Percentiles rank a stretch among this genome's conserved stretches.
Evolutionary conservation across 2,888 invertebrate species (phyloP).

Genomic region (Zele albiditarsus): DNA sequence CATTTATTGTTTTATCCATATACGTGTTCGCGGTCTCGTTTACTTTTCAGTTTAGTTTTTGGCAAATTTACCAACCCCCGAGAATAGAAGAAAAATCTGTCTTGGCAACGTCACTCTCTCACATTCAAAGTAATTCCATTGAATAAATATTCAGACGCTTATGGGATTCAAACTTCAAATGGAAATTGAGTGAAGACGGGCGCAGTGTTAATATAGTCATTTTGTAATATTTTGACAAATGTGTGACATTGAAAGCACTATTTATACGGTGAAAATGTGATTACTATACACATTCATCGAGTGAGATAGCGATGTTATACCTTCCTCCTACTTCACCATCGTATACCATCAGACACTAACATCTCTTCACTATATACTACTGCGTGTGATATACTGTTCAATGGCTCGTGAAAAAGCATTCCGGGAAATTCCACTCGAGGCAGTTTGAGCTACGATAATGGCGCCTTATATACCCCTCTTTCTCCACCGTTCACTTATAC

Average conservation of each 20-base stretch:
- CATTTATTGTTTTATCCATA: background rate
- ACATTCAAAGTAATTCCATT: background rate
- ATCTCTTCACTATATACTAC: background rate
- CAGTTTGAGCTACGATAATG: slow-evolving; percentile 62
- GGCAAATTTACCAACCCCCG: background rate
- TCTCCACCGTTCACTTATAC: slow-evolving; percentile 13
- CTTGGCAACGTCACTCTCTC: too few species aligned
- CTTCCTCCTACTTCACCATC: background rate
- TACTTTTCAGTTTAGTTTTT: background rate
- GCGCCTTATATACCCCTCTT: slow-evolving; percentile 14
- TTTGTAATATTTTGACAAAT: background rate
- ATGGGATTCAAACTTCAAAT: background rate
- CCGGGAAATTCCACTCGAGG: slow-evolving; percentile 52
- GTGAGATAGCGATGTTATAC: background rate
- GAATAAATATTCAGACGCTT: background rate
- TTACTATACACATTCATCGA: background rate
- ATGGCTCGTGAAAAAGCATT: slow-evolving; percentile 60
- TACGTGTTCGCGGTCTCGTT: too few species aligned
- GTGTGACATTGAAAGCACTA: background rate
- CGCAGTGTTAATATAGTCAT: background rate
- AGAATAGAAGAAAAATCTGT: background rate
- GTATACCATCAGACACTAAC: slow-evolving; percentile 4
- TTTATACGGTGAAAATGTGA: background rate
- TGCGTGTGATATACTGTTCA: slow-evolving; percentile 54
- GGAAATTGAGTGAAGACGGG: background rate